A percentile compares a stretch with the other conserved stretches of the same genome.
phyloP scores from a whole-genome alignment of 2,888 invertebrate species.

The Sympetrum striolatum region DNA sequence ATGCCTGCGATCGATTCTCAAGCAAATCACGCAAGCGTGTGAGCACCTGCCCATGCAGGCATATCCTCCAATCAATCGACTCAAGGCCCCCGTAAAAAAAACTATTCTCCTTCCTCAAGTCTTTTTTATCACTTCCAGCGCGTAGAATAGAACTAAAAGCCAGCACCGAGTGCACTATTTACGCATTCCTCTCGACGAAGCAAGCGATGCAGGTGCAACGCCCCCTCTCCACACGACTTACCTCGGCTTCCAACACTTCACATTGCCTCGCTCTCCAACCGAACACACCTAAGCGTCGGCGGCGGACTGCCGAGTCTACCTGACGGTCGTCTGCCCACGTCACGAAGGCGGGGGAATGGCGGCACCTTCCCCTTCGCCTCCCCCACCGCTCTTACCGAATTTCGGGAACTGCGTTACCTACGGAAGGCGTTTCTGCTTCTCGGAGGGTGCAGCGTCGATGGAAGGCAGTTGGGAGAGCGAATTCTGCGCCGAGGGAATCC shows the following conservation, averaged over 20 bases:
- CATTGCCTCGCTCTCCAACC: not conserved
- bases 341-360: slow-evolving; percentile 1
- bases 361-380: not conserved
- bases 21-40: slow-evolving; percentile 31
- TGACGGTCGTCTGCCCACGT: slow-evolving; percentile 19
- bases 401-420: not conserved
- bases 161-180: not conserved
- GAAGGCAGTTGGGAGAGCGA: slow-evolving; percentile 3
- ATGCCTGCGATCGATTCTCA: slow-evolving; percentile 18
- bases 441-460: not conserved
- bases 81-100: not conserved
- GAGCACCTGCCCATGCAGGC: slow-evolving; percentile 2
- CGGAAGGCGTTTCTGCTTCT: not conserved
- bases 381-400: not conserved
- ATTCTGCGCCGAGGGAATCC: not conserved
- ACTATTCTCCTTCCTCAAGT: not conserved
- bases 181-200: not conserved
- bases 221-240: slow-evolving; percentile 1
- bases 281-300: not conserved
- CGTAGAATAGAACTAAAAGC: not conserved
- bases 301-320: slow-evolving; percentile 13
- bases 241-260: not conserved
- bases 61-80: slow-evolving; percentile 18
- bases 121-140: not conserved
- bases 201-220: not conserved